A percentile compares a stretch with the other conserved stretches of the same genome.
Evolutionary conservation across 1,140 invertebrate species (phyloP).

Genomic region (Brachionus angularis): DNA sequence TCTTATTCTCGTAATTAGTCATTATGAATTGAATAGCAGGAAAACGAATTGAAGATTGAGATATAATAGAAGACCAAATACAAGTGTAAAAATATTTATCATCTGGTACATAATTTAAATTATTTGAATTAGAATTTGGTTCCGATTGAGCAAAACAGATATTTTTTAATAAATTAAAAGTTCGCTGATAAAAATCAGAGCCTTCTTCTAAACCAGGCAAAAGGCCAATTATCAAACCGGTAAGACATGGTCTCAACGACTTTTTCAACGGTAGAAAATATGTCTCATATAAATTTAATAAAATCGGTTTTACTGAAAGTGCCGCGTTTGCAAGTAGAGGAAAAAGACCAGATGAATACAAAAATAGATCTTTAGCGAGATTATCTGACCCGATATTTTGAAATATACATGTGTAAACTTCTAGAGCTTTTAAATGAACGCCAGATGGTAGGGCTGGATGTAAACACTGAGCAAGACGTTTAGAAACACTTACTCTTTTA

Average conservation of each 20-base stretch:
- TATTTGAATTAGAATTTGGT: conserved; percentile 2
- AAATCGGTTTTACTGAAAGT: conserved; percentile 73
- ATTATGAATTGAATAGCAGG: conserved; percentile 77
- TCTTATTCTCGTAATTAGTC: conserved; percentile 75
- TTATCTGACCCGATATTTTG: conserved; percentile 79
- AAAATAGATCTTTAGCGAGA: conserved; percentile 76
- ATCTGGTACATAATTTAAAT: conserved; percentile 70
- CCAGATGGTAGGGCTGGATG: conserved; percentile 81
- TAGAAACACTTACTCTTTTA: conserved; percentile 80
- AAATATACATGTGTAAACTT: conserved; percentile 89
- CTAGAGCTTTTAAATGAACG: conserved; percentile 85
- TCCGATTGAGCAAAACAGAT: conserved; percentile 31
- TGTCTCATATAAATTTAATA: conserved; percentile 82
- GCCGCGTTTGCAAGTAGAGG: conserved; percentile 81
- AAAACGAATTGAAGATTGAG: conserved; percentile 75
- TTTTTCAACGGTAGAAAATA: conserved; percentile 81
- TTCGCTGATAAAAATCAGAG: conserved; percentile 77
- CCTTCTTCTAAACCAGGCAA: conserved; percentile 83
- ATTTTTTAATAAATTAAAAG: conserved; percentile 41
- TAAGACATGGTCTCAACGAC: conserved; percentile 73
- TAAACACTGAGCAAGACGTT: conserved; percentile 87
- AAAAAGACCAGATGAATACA: conserved; percentile 78
- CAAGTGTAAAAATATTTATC: conserved; percentile 80
- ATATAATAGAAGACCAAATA: conserved; percentile 76
- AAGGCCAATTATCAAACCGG: conserved; percentile 78